Evolutionary conservation across 2,797 vertebrate species (phyloP).

Genomic region (Molossus alvarezi): DNA sequence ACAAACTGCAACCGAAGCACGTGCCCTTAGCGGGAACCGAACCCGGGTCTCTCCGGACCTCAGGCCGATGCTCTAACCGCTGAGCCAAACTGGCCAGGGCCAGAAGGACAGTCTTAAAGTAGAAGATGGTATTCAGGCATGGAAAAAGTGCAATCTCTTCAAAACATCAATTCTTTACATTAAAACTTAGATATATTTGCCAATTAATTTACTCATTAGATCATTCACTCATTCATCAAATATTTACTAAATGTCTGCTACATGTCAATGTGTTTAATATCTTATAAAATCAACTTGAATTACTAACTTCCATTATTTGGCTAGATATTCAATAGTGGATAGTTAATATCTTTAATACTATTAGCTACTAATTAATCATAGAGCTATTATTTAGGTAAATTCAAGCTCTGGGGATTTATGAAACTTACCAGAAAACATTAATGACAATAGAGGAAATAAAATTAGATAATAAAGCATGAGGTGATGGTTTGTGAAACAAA

Average conservation of each 20-base stretch:
- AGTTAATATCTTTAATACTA: constrained; percentile 25
- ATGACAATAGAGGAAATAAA: constrained; percentile 25
- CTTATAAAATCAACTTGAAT: constrained; percentile 35
- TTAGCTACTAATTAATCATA: constrained; percentile 32
- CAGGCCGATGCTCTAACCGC: too few relatives aligned
- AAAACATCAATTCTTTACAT: neutral
- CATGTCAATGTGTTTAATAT: neutral
- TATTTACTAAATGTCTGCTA: neutral
- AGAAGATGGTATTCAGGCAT: neutral
- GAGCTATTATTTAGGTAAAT: neutral
- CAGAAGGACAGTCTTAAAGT: neutral
- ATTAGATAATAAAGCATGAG: neutral
- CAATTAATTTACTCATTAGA: neutral
- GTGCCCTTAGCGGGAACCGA: too few relatives aligned
- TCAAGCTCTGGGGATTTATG: constrained; percentile 3
- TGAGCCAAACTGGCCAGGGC: too few relatives aligned
- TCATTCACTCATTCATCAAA: neutral
- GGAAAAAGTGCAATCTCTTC: neutral
- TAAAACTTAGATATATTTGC: neutral
- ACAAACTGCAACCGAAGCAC: too few relatives aligned
- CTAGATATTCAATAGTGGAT: neutral
- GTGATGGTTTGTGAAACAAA: constrained; percentile 19
- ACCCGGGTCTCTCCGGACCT: too few relatives aligned
- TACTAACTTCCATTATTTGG: neutral
- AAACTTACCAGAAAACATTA: constrained; percentile 40